Evolutionary conservation across 2,888 invertebrate genomes (phyloP), one percentile per base, ranked within the genome.

Genomic region (Lampropteryx suffumata): DNA sequence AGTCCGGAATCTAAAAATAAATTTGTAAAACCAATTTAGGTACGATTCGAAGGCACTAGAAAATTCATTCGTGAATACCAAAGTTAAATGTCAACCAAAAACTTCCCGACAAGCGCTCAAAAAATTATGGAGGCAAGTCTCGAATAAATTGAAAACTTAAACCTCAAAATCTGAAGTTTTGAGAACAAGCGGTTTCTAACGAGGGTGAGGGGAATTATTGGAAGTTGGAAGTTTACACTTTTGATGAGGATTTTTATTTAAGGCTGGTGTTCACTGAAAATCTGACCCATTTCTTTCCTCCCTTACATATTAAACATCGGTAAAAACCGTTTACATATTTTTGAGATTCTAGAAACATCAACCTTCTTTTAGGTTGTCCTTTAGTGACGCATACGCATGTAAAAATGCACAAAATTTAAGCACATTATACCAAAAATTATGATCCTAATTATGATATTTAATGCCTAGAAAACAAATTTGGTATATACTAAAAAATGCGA

Each of bases 131-230:
- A 27, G 30, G 24, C 14, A 35, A 44, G 27, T 11, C 24, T 28
- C 17, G 27, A 43, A 52, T 44, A 46, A 51, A 47, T 51, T 46
- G 30, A 47, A 46, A 49, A 49, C 39, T 55, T 43, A 36, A 24
- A 47, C 55, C 48, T 40, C 53, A 48, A n/a, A n/a, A n/a, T n/a
- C n/a, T n/a, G n/a, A 32, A 53, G 43, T 56, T 55, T 29, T 41
- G 40, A 21, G 50, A 60, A 60, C 55, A 60, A 57, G 34, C 46
- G 53, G 11, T 30, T 41, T 39, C 17, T 53, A 51, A 57, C 49
- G 43, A 44, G 33, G 42, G 42, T 42, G 9, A 14, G n/a, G n/a
- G n/a, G n/a, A 45, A 39, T 51, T 27, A 39, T 48, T 46, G 41
- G 12, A 40, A 56, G 34, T 49, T 36, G 28, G 32, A 35, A 2